Evolutionary conservation across 2,113 vertebrate genomes (phyloP), one percentile per base, ranked within the genome.

Genomic region (Symphodus melops): DNA sequence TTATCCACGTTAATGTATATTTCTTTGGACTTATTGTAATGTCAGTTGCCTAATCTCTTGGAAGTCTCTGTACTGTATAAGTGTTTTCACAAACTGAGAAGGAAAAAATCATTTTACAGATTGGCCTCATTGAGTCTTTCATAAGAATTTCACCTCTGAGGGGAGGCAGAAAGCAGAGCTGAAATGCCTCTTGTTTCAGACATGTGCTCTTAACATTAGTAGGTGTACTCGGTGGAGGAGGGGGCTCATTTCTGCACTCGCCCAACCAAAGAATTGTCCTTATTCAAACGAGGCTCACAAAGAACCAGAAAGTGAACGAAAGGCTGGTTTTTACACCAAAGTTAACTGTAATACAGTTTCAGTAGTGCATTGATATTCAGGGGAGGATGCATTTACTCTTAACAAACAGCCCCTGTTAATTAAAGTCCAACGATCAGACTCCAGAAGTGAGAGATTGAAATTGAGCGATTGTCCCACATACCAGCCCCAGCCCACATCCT

Each of bases 381-480:
- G 81, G 52, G 48, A 52, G 58, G 65, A 71, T 83, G 79, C 77
- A 52, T 86, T 76, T 62, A 75, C 55, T 85, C 72, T 82, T 83
- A 85, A 89, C 89, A 92, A 94, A 93, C 86, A 87, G 82, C 67
- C 85, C 52, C 65, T 85, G 91, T 92, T 94, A 95, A 95, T 95
- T 95, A 93, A 92, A 94, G 74, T 83, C 89, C 92, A 94, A 94
- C 82, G 93, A 94, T 94, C 94, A 93, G 88, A 72, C 86, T 82
- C 67, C 63, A 82, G 85, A 84, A 79, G 82, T 91, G 93, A 89
- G 90, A 94, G 90, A 94, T 95, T 95, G 91, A 94, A 95, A 94
- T 89, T 95, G 94, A 94, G 92, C 92, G 92, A 85, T 90, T 93
- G 93, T 76, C 91, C 93, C 92, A 94, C 88, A 95, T 94, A 94